phyloP scores from a whole-genome alignment of 2,113 vertebrate species.

The Lethenteron camtschaticum region DNA sequence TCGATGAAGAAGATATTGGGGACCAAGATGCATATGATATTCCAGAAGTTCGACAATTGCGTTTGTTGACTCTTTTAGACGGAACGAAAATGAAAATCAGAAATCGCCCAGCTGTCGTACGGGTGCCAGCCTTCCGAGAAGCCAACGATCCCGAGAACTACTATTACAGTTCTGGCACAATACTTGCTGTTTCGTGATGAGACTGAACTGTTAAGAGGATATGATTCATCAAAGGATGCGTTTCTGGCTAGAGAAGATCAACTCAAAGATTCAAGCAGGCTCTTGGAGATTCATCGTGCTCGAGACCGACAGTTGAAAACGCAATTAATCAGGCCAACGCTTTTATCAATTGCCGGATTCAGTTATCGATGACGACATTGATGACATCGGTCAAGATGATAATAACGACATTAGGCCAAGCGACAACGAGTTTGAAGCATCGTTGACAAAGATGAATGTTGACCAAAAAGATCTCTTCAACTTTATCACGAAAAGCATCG shows the following conservation, averaged over 20 bases:
- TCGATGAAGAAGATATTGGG: neutral
- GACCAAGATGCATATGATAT: neutral
- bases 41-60: neutral
- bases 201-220: neutral
- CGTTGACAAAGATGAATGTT: neutral
- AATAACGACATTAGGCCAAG: too few species aligned
- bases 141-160: neutral
- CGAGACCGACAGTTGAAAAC: neutral
- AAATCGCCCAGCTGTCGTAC: neutral
- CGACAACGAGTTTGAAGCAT: too few species aligned
- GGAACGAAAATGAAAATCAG: neutral
- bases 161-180: constrained; percentile 2
- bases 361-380: neutral
- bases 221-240: neutral
- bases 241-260: neutral
- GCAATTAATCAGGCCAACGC: neutral
- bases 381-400: neutral
- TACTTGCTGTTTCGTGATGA: neutral
- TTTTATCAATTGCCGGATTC: neutral
- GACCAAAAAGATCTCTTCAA: neutral
- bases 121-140: neutral
- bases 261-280: neutral
- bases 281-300: neutral
- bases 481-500: neutral
- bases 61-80: neutral